Percentiles rank a stretch among this genome's conserved stretches.
These are phyloP conservation scores for Drosophila siamana DNA, from an alignment of 2,888 invertebrate species.

Conservation along the genomic window DNA sequence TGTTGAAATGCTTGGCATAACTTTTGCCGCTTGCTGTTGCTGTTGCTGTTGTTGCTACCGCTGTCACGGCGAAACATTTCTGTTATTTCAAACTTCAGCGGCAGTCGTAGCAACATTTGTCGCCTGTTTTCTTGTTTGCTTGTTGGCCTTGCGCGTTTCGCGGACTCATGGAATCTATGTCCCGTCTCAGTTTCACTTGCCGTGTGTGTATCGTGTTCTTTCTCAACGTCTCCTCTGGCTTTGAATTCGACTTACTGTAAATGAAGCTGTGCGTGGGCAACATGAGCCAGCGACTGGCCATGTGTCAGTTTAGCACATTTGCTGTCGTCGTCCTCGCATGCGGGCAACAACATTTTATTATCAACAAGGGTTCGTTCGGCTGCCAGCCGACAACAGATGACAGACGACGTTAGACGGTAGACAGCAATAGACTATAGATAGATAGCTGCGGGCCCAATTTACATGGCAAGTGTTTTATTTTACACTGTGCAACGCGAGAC, in stretches of 20 bases:
- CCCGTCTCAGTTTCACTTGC: background rate
- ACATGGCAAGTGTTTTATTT: slow-evolving; percentile 35
- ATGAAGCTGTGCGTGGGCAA: slow-evolving; percentile 32
- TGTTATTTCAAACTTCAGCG: slow-evolving; percentile 66
- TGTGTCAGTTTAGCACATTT: slow-evolving; percentile 44
- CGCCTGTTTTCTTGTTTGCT: slow-evolving; percentile 24
- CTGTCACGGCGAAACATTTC: slow-evolving; percentile 33
- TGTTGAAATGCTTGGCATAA: slow-evolving; percentile 66
- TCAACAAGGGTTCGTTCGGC: slow-evolving; percentile 42
- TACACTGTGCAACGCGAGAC: slow-evolving; percentile 33
- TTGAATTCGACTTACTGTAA: slow-evolving; percentile 50
- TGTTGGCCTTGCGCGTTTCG: slow-evolving; percentile 33
- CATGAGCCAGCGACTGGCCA: slow-evolving; percentile 38
- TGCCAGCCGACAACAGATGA: slow-evolving; percentile 7
- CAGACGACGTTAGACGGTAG: background rate
- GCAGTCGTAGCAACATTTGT: slow-evolving; percentile 38
- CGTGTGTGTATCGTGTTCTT: no score
- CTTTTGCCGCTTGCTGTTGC: no score
- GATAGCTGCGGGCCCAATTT: slow-evolving; percentile 24
- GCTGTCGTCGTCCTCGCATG: slow-evolving; percentile 43
- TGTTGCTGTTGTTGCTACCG: no score
- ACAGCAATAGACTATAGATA: background rate
- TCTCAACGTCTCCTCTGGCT: background rate
- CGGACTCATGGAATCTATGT: background rate
- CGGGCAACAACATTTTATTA: slow-evolving; percentile 21